phyloP scores from a whole-genome alignment of 2,797 vertebrate genomes.

The Galaxias olidus region DNA sequence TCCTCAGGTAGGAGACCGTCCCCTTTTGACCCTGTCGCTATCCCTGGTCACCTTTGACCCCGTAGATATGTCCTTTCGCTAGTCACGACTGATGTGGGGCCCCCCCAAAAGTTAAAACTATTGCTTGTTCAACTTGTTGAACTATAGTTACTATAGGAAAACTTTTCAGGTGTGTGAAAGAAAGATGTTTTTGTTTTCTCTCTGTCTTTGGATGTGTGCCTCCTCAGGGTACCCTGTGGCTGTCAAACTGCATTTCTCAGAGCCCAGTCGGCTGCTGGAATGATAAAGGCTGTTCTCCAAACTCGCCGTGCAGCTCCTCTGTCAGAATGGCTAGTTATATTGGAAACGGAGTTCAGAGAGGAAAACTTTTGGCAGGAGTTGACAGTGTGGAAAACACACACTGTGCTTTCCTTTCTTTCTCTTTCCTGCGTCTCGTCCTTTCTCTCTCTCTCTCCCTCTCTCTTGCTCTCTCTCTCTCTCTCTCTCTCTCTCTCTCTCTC shows the following conservation, averaged over 20 bases:
- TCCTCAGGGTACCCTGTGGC: constrained; percentile 6
- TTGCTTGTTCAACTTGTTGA: too few relatives aligned
- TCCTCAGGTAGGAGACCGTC: constrained; percentile 53
- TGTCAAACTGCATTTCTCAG: constrained; percentile 20
- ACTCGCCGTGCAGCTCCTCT: background rate
- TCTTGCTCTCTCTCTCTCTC: constrained; percentile 16
- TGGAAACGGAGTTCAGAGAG: constrained; percentile 25
- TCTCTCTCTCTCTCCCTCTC: constrained; percentile 24
- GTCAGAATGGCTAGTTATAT: constrained; percentile 8
- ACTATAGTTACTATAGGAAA: background rate
- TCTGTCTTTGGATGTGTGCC: background rate
- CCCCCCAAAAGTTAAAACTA: too few relatives aligned
- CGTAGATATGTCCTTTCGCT: too few relatives aligned
- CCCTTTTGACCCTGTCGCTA: too few relatives aligned
- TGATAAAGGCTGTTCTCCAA: constrained; percentile 44
- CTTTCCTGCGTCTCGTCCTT: background rate
- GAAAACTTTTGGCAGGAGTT: constrained; percentile 51
- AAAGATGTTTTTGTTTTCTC: background rate
- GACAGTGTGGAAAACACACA: constrained; percentile 48
- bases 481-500: constrained; percentile 26
- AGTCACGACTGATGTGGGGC: too few relatives aligned
- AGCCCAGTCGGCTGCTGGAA: constrained; percentile 36
- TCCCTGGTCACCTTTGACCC: too few relatives aligned
- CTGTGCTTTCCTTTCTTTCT: constrained; percentile 28
- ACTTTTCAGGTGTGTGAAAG: background rate